Evolutionary conservation across 2,113 vertebrate species (phyloP), one percentile per base, ranked within the genome.

Genomic region (Phoxinus phoxinus): DNA sequence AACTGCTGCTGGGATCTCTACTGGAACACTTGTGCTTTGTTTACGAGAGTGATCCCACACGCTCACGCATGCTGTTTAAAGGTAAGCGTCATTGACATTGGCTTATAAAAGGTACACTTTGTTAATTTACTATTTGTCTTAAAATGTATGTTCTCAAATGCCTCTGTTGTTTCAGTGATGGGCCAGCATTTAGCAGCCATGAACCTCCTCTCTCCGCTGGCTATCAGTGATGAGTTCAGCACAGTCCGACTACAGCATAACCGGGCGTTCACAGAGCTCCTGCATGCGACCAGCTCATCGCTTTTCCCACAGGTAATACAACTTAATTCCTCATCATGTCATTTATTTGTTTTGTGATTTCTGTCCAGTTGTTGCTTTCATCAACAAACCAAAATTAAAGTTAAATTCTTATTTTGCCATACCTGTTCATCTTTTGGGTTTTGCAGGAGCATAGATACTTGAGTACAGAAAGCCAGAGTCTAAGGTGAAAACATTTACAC

Each of bases 221-320:
- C 96, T 37, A 94, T 98, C 88, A 97, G 96, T 21, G 97, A 98
- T 82, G 98, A 99, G 91, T 98, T 99, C 89, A 98, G 97, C 93
- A 97, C 97, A 0, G 87, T 99, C 82, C 94, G 98, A 82, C 93
- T 99, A 2, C 98, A 99, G 87, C 97, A 99, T 92, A 98, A 97
- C 88, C 94, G 95, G 85, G 97, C 97, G 72, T 97, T 99, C 89
- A 94, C 96, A 12, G 96, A 98, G 72, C 93, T 99, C 75, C 96
- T 99, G 10, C 91, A 92, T 10, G 93, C 93, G 8, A 92, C 94
- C 35, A 95, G 91, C 84, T 88, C 92, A 46, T 95, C 95, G 0
- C 87, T 94, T 30, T 91, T 91, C 85, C 88, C 92, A 19, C 95
- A 95, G 93, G 95, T 96, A 89, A 86, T 44, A 35, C 3, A 11